These are phyloP conservation scores for Pomacea maculata DNA, from an alignment of 1,140 invertebrate genomes.

Conservation along the genomic window DNA sequence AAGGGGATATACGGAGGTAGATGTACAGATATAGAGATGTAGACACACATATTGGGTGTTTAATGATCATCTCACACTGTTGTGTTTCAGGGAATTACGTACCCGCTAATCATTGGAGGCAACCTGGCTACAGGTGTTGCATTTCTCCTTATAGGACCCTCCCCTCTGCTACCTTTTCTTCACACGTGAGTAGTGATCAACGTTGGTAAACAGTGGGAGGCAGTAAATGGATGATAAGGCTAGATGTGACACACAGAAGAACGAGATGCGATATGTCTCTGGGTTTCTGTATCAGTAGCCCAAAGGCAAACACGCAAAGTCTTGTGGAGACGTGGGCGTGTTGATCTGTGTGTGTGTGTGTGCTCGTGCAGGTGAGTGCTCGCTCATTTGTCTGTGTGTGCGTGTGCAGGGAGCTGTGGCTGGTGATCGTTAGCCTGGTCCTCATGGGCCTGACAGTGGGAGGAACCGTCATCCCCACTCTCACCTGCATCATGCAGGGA, in stretches of 20 bases:
- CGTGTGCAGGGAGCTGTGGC: constrained; percentile 25
- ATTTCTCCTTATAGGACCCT: constrained; percentile 36
- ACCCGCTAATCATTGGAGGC: constrained; percentile 27
- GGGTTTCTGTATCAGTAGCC: no score
- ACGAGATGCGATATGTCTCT: neutral
- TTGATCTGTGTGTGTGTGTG: constrained; percentile 2
- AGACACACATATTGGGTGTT: neutral
- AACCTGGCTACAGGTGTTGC: constrained; percentile 15
- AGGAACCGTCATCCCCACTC: constrained; percentile 35
- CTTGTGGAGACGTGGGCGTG: no score
- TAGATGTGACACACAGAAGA: neutral
- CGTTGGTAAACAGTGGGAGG: neutral
- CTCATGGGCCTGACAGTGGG: constrained; percentile 38
- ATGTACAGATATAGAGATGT: neutral
- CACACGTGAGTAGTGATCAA: constrained; percentile 6
- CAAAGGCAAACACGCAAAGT: no score
- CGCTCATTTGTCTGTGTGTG: neutral
- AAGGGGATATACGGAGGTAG: neutral
- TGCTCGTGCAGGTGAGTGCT: neutral
- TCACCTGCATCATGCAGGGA: constrained; percentile 33
- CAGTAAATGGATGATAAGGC: neutral
- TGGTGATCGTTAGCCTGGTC: constrained; percentile 30
- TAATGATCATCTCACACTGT: no score
- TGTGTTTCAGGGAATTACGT: constrained; percentile 24
- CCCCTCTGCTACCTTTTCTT: constrained; percentile 25